Percentiles rank a stretch among this genome's conserved stretches.
phyloP scores from a whole-genome alignment of 2,113 vertebrate genomes.

The Hemiscyllium ocellatum region DNA sequence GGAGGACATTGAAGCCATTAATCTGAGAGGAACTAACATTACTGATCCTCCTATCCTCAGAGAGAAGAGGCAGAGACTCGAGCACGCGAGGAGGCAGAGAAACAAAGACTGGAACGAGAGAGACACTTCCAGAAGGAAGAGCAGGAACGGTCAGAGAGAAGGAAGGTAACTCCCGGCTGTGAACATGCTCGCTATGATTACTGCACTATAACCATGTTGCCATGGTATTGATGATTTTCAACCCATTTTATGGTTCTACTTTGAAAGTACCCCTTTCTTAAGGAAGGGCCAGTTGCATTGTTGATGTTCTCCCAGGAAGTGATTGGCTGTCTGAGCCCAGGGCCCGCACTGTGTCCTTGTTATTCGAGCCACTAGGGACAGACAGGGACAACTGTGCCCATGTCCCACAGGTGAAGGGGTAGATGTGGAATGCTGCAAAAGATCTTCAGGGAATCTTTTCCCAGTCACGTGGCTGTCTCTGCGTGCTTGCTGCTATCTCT shows the following conservation, averaged over 20 bases:
- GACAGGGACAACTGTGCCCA: not conserved
- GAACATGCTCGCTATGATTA: not conserved
- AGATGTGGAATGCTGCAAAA: too few species aligned
- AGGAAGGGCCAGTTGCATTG: not conserved
- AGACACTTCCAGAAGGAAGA: conserved; percentile 96
- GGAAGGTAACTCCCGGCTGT: conserved; percentile 63
- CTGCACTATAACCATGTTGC: not conserved
- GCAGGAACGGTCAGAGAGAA: conserved; percentile 88
- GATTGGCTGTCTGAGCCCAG: not conserved
- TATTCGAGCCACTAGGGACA: not conserved
- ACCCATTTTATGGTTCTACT: not conserved
- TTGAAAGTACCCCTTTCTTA: not conserved
- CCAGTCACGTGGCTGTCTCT: not conserved
- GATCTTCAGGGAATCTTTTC: conserved; percentile 41
- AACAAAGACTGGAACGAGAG: conserved; percentile 83
- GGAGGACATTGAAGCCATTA: too few species aligned
- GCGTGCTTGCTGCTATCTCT: not conserved
- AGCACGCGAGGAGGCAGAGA: conserved; percentile 75
- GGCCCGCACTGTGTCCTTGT: not conserved
- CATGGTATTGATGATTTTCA: not conserved
- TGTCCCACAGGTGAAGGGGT: not conserved
- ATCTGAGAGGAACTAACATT: not conserved
- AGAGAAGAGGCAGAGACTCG: conserved; percentile 79
- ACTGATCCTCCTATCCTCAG: conserved; percentile 51
- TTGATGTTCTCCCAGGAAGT: not conserved